Evolutionary conservation across 2,797 vertebrate genomes (phyloP), one percentile per base, ranked within the genome.

Genomic region (Discoglossus pictus): DNA sequence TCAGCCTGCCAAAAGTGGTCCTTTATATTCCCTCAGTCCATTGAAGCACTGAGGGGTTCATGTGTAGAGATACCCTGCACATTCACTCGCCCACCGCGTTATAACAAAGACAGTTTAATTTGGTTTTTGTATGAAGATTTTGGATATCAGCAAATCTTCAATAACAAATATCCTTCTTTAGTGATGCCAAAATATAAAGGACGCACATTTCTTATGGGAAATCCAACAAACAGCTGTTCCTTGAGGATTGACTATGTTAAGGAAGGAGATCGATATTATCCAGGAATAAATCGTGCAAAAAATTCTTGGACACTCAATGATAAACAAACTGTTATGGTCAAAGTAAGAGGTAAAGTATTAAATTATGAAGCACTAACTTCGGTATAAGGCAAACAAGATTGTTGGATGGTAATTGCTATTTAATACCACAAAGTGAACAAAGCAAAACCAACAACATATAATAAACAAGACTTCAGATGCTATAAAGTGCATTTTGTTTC

Each of bases 41-140:
- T 60, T 13, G 10, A 1, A 17, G 42, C 42, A 21, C 15, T 15
- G 16, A 60, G 12, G n/a, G 40, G 27, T n/a, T 46, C 40, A 12
- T 42, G 43, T 60, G 42, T 60, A 16, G 56, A 60, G 40, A 60
- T 60, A n/a, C 56, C 56, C 42, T 60, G 56, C 25, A 35, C 16
- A 4, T 60, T 60, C 25, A 60, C 42, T 9, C 2, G 15, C 2
- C 56, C 56, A n/a, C 3, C 17, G 20, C 16, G 9, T 20, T 13
- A 21, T 20, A 9, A 11, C 18, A 42, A 46, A 10, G 15, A 34
- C 25, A 42, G 11, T 13, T 11, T 60, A 7, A 20, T 60, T 18
- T 60, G 56, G 56, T 60, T 18, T 31, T n/a, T 21, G 6, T 39
- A 54, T 18, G 11, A 2, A 2, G 4, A 1, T 2, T 1, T 12